Conservation (phyloP, 35 echinoderm and acorn worm species). For the Diadema setosum region DNA sequence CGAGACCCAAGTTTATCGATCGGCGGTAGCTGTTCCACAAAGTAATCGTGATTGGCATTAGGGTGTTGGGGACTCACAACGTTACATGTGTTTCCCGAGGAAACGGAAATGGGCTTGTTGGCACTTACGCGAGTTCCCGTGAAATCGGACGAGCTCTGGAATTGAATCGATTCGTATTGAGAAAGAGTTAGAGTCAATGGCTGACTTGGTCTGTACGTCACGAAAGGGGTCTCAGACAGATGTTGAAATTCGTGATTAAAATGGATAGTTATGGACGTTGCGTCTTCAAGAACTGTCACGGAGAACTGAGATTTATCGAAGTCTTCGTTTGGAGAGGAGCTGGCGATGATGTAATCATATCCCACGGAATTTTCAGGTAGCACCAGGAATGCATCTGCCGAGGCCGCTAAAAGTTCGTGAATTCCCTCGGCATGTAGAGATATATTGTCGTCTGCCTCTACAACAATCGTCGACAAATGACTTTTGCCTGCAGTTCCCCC, state of each 20-base stretch:
- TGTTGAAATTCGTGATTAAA: background rate
- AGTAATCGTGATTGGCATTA: background rate
- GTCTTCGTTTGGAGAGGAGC: background rate
- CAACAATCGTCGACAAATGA: background rate
- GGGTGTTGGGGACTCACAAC: background rate
- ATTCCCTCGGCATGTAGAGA: background rate
- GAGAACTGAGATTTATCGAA: background rate
- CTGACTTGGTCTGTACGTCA: background rate
- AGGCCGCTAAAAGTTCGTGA: background rate
- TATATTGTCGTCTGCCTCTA: background rate
- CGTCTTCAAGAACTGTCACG: background rate
- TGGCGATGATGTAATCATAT: background rate
- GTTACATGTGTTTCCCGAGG: background rate
- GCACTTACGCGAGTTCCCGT: background rate
- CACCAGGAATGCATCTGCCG: background rate
- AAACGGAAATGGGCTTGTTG: background rate
- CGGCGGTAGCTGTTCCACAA: background rate
- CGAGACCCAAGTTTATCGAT: background rate
- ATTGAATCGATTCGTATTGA: background rate
- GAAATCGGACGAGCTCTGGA: background rate
- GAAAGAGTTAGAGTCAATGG: background rate
- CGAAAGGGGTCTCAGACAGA: background rate
- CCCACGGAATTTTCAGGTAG: background rate
- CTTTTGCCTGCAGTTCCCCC: background rate
- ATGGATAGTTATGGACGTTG: background rate